Evolutionary conservation across 2,888 invertebrate genomes (phyloP), one percentile per base, ranked within the genome.

Genomic region (Bombylius major): DNA sequence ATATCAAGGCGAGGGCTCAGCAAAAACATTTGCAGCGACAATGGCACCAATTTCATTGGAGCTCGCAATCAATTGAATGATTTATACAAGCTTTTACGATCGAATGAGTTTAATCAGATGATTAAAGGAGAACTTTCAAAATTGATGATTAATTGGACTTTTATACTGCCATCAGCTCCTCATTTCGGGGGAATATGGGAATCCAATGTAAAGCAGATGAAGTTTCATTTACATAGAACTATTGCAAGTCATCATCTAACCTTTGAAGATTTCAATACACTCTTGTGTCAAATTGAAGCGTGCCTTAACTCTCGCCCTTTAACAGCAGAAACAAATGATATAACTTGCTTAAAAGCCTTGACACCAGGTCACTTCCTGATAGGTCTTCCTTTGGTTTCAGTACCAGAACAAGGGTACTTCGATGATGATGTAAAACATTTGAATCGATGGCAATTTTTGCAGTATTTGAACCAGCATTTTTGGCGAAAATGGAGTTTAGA

Each of bases 41-140:
- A 61, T 49, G 60, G 58, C 2, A 60, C 61, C 2, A 61, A 62
- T 47, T 60, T 62, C 44, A 45, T 47, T n/a, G 60, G 60, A 1
- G 58, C 59, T 13, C 42, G 42, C 36, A 34, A 14, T 4, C 54
- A 54, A 14, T 11, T 59, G 33, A 33, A 36, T 11, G 47, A 51
- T 13, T 13, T 44, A n/a, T n/a, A 12, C 44, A 12, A 44, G 4
- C 9, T 12, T 13, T 1, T 13, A 1, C 11, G 5, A 44, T 13
- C 9, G 4, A 12, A 44, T 3, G 11, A 12, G 5, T 11, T 5
- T 12, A 13, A 44, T 9, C 1, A 12, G 5, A 44, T 2, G 2
- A 44, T 11, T 5, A 4, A 44, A 9, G 1, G 6, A 9, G 36
- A 6, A 36, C 7, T 11, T 13, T n/a, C 12, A 44, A n/a, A 44